Percentiles rank a stretch among this genome's conserved stretches.
These are phyloP conservation scores for Crotalus viridis DNA, from an alignment of 2,113 vertebrate species.

Conservation along the genomic window DNA sequence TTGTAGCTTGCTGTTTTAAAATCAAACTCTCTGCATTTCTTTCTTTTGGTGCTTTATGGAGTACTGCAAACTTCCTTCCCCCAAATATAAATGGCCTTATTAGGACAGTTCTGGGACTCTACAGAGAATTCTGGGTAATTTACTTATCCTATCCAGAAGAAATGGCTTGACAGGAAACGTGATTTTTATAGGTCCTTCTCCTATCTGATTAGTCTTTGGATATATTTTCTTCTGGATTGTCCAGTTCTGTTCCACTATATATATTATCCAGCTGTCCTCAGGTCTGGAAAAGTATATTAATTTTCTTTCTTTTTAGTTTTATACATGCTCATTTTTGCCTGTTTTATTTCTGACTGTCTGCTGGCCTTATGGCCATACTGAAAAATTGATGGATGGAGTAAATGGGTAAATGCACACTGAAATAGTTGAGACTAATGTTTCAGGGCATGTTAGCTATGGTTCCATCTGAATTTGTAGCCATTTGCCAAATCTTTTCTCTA, in stretches of 20 bases:
- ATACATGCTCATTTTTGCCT: neutral
- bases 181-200: neutral
- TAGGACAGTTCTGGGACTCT: neutral
- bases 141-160: neutral
- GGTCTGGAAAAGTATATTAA: neutral
- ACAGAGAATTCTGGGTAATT: neutral
- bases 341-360: neutral
- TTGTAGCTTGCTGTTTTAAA: constrained; percentile 62
- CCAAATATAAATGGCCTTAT: neutral
- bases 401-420: constrained; percentile 65
- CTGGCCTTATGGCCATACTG: neutral
- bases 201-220: neutral
- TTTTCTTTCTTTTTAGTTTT: neutral
- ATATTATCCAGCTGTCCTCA: neutral
- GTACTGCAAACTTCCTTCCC: neutral
- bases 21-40: constrained; percentile 35
- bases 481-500: constrained; percentile 57
- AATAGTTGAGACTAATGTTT: constrained; percentile 66
- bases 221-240: neutral
- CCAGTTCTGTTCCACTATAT: neutral
- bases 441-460: constrained; percentile 67
- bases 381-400: constrained; percentile 29
- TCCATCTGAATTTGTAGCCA: constrained; percentile 70
- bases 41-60: neutral
- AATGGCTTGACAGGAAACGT: neutral